A percentile compares a stretch with the other conserved stretches of the same genome.
Conservation (phyloP, 37 sponge, comb jelly and placozoan species). For the Beroe ovata region DNA sequence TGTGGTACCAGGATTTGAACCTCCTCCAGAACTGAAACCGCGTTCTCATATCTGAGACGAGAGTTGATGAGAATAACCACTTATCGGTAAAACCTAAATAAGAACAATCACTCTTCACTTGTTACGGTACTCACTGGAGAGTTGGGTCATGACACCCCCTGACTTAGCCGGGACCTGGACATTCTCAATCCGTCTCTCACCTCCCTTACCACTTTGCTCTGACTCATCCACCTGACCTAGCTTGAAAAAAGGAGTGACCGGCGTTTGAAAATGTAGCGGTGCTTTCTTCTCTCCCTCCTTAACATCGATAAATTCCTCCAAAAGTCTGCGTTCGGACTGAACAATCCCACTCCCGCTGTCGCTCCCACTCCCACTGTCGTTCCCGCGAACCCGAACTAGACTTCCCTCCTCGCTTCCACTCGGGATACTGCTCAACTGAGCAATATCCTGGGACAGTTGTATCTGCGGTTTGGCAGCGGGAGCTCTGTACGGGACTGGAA, state of each 20-base stretch:
- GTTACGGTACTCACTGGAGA: neutral
- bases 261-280: neutral
- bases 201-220: neutral
- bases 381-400: no score
- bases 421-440: neutral
- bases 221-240: neutral
- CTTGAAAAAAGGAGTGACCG: slow-evolving; percentile 9
- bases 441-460: neutral
- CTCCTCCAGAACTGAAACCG: neutral
- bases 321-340: neutral
- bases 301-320: neutral
- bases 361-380: neutral
- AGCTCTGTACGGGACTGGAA: neutral
- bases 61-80: no score
- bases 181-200: neutral
- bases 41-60: neutral
- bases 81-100: no score
- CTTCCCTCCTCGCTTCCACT: neutral
- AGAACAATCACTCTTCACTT: neutral
- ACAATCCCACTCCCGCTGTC: neutral
- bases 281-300: neutral
- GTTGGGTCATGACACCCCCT: neutral
- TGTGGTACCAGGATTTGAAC: neutral
- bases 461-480: neutral
- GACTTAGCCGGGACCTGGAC: neutral